Base-by-base conservation (phyloP, 2,797 vertebrate species). In the Amniataba percoides region DNA sequence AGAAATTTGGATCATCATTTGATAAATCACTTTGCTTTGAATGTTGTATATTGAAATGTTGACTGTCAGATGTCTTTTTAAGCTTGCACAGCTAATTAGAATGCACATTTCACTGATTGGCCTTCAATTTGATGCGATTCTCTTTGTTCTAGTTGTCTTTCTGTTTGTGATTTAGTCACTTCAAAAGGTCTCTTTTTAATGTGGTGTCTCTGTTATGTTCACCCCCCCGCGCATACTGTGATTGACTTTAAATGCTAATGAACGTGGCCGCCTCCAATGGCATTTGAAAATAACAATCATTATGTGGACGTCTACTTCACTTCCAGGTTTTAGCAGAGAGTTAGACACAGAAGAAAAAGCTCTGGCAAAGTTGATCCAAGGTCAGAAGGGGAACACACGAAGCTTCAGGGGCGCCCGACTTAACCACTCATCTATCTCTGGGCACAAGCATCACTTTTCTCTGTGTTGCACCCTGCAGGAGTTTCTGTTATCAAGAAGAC, bases 281-380 rank as follows among this genome's bases (percentile, higher is more conserved):
- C 39, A 21, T 74, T 62, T 74, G n/a, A n/a, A 71, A 57, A 49
- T 40, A 27, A 27, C 15, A 15, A 21, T 60, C 27, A n/a, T 56
- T 40, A 53, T 2, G 45, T 25, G 21, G 3, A 6, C 45, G 39
- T 39, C 62, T 19, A 11, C 15, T 55, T 45, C 16, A 43, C 36
- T 21, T 23, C 16, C 0, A 2, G 39, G 36, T 52, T 63, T 68
- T 4, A 21, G 3, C 23, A 58, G 15, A 2, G 3, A 60, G 48
- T 57, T 63, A 2, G 63, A 62, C 18, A 6, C 25, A 46, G 46
- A 16, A 7, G 19, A 52, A 53, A 62, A 77, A 48, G 68, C 72
- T 80, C 36, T 61, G 27, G 60, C 48, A 62, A 71, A 1, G 88
- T 73, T 87, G 64, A 77, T 84, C 71, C 82, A 83, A 87, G 80